Percentiles rank a stretch among this genome's conserved stretches.
Conservation (phyloP, 2,113 vertebrate species). For the Ageneiosus marmoratus region DNA sequence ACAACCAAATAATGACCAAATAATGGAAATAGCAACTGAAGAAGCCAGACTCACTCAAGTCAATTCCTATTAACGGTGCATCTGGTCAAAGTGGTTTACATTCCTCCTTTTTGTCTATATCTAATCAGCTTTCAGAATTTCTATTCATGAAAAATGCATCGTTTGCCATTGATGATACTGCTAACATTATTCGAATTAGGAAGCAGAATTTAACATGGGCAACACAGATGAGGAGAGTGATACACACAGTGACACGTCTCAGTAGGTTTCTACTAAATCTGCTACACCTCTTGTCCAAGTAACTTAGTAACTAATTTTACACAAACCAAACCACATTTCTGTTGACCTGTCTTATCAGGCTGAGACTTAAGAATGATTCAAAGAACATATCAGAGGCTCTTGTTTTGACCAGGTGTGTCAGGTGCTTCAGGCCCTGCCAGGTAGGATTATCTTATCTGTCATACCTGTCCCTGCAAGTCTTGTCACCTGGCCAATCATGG, state of each 20-base stretch:
- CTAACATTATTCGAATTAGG: neutral
- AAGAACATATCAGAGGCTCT: neutral
- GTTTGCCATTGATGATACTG: neutral
- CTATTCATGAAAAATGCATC: neutral
- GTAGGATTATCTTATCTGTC: conserved; percentile 40
- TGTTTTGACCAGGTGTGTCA: conserved; percentile 16
- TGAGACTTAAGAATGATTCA: neutral
- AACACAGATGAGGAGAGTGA: neutral
- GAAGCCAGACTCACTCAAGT: neutral
- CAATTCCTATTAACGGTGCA: neutral
- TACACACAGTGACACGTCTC: neutral
- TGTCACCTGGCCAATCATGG: conserved; percentile 22
- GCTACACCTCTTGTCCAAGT: neutral
- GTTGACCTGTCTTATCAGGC: neutral
- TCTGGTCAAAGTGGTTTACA: neutral
- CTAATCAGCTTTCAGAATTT: neutral
- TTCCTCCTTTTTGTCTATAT: neutral
- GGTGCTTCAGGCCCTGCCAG: conserved; percentile 1
- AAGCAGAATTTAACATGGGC: neutral
- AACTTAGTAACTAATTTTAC: too few relatives aligned
- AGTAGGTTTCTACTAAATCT: neutral
- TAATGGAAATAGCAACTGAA: neutral
- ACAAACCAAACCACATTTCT: neutral
- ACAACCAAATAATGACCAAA: neutral
- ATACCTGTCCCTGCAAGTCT: conserved; percentile 45